Conservation (phyloP, 2,113 vertebrate species). For the Neotoma lepida region DNA sequence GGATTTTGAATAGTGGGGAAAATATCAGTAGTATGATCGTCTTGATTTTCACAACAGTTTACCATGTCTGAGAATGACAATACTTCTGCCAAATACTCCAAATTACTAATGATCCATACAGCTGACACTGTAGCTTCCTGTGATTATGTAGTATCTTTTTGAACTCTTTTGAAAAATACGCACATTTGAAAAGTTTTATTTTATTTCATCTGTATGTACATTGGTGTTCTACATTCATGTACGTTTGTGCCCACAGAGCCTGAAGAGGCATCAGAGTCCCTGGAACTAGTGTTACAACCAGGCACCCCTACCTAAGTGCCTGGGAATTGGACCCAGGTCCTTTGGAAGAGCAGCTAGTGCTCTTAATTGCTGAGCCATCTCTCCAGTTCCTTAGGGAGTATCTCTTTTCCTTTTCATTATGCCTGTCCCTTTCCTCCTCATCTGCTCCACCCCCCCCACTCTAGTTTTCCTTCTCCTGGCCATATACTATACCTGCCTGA, state of each 20-base stretch:
- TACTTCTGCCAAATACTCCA: background rate
- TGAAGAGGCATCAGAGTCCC: background rate
- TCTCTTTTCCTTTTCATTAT: background rate
- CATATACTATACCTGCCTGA: background rate
- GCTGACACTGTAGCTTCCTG: background rate
- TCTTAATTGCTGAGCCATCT: background rate
- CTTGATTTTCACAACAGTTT: background rate
- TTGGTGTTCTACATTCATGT: too few species aligned
- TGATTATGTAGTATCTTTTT: background rate
- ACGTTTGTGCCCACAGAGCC: background rate
- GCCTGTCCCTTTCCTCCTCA: background rate
- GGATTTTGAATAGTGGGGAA: background rate
- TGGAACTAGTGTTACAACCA: background rate
- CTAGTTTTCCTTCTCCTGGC: background rate
- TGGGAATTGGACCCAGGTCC: background rate
- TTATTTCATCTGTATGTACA: background rate
- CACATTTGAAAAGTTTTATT: background rate
- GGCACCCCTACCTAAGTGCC: background rate
- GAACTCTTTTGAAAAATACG: background rate
- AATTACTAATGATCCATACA: rapidly evolving
- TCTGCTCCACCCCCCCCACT: background rate
- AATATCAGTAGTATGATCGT: background rate
- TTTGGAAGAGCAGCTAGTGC: background rate
- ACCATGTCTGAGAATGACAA: background rate
- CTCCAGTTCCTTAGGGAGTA: background rate